These are phyloP conservation scores for Pseudomyrmex cubaensis DNA, from an alignment of 1,140 invertebrate species.

Conservation along the genomic window DNA sequence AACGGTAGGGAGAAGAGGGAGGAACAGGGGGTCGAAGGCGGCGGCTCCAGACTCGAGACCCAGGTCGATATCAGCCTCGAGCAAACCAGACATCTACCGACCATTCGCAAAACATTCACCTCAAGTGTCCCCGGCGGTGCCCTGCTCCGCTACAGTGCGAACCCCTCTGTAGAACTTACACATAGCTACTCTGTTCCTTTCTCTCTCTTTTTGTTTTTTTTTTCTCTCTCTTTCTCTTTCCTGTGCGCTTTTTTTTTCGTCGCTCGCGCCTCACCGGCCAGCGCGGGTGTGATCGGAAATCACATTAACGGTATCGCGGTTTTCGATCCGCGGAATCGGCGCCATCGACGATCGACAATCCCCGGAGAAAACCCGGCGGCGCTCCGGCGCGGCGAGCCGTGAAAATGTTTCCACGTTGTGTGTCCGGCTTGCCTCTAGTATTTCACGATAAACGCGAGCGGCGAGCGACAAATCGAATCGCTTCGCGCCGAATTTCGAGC, in stretches of 20 bases:
- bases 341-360: conserved; percentile 1
- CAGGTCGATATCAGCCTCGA: conserved; percentile 85
- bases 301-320: conserved; percentile 32
- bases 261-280: not conserved
- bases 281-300: conserved; percentile 4
- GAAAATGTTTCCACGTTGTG: conserved; percentile 55
- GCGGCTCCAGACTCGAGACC: conserved; percentile 78
- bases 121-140: conserved; percentile 83
- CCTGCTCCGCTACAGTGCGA: conserved; percentile 68
- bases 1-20: conserved; percentile 23
- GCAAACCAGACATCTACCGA: conserved; percentile 86
- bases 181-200: no score
- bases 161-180: conserved; percentile 20
- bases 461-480: conserved; percentile 46
- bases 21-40: conserved; percentile 74
- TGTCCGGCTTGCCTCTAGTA: conserved; percentile 19
- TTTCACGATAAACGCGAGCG: conserved; percentile 47
- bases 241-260: conserved; percentile 7
- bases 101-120: conserved; percentile 86
- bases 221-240: conserved; percentile 26
- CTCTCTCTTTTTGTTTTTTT: not conserved
- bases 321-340: conserved; percentile 21
- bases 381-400: conserved; percentile 26
- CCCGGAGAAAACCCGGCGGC: conserved; percentile 2
- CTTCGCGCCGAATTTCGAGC: conserved; percentile 24